Evolutionary conservation across 2,888 invertebrate species (phyloP).

Genomic region (Tenthredo notha): DNA sequence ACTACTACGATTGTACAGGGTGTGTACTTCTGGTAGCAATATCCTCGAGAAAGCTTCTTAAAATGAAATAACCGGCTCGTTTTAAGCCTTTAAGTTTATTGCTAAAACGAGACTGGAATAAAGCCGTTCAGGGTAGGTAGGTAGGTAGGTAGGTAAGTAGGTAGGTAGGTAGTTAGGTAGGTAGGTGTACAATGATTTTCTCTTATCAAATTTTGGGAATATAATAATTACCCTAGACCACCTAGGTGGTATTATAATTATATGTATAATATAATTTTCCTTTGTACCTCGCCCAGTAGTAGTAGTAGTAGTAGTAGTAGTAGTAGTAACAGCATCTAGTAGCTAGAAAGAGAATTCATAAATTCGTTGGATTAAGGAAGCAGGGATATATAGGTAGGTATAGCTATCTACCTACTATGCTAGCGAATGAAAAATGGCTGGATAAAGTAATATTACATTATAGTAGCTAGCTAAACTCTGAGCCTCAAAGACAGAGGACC

Average conservation of each 20-base stretch:
- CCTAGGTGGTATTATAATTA: neutral
- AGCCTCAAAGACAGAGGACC: neutral
- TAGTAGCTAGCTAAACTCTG: neutral
- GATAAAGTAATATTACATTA: conserved; percentile 56
- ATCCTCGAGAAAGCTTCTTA: neutral
- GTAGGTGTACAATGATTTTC: conserved; percentile 14
- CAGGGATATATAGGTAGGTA: conserved; percentile 4
- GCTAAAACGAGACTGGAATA: conserved; percentile 41
- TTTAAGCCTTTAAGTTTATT: conserved; percentile 31
- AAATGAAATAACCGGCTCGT: conserved; percentile 10
- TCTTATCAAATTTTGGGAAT: conserved; percentile 40
- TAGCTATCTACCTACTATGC: neutral
- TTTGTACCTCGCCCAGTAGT: conserved; percentile 12
- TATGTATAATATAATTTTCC: conserved; percentile 27
- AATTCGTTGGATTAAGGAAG: conserved; percentile 66
- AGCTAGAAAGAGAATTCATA: conserved; percentile 63
- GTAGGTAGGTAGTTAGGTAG: neutral
- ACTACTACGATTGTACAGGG: neutral
- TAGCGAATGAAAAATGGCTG: conserved; percentile 65
- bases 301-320: neutral
- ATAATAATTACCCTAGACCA: conserved; percentile 33
- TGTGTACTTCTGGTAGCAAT: neutral
- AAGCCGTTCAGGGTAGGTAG: neutral
- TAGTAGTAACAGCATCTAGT: neutral
- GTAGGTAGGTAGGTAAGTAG: neutral